Evolutionary conservation across 2,888 invertebrate species (phyloP), one percentile per base, ranked within the genome.

Genomic region (Synanthedon formicaeformis): DNA sequence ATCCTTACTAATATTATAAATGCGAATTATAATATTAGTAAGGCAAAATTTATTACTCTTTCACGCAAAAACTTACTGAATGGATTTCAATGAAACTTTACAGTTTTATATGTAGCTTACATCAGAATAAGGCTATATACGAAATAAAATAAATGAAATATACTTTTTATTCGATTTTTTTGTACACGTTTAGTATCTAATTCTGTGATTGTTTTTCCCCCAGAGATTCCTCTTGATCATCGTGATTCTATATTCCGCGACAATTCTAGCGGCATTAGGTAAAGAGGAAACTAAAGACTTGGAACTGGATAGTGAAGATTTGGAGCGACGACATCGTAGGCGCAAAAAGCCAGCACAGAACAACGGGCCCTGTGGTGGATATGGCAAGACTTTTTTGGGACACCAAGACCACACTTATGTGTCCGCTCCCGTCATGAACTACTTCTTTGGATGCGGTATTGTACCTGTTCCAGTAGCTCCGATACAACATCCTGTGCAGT

Each of bases 351-450:
- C 76, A n/a, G n/a, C n/a, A 12, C 78, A 74, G 50, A 75, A 76
- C 51, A 58, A 57, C 23, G 66, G 72, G 0, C 58, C 78, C 57
- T 66, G 76, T 14, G 60, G 59, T 13, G 80, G 79, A 1, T 75
- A 65, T 53, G 82, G 79, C 3, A 67, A 71, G 41, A 69, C 73
- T 0, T 74, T 78, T 16, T 76, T 75, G 23, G 75, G 77, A 0
- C 65, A 72, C 1, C 74, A 74, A 10, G 77, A 78, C n/a, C 69
- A 78, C 57, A 82, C 83, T 0, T 85, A 79, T 52, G 65, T 86
- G 1, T 79, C 78, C 3, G 83, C 85, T 34, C 85, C 85, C 1
- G 79, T 84, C 2, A 80, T 73, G 62, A 86, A 86, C 63, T 86
- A 84, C 59, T 81, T 77, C 63, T 75, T 81, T 41, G 81, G 81